Percentiles rank a stretch among this genome's conserved stretches.
phyloP scores from a whole-genome alignment of 2,888 invertebrate species.

The Tubulanus polymorphus region DNA sequence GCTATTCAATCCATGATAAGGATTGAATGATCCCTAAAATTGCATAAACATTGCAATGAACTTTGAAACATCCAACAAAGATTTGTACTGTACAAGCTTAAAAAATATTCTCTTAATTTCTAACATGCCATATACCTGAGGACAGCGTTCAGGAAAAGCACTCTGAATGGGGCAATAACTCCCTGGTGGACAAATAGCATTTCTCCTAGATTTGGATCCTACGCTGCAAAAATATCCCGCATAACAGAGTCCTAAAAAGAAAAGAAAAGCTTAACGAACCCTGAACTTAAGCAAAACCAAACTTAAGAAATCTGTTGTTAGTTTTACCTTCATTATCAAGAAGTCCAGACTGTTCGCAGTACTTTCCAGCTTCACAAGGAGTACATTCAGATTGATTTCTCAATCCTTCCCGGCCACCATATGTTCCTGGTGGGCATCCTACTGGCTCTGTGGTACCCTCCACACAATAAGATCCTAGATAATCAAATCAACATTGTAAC shows the following conservation, averaged over 20 bases:
- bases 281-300: not conserved
- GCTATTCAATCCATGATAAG: constrained; percentile 35
- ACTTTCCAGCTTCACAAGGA: constrained; percentile 34
- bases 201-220: constrained; percentile 31
- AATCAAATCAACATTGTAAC: constrained; percentile 4
- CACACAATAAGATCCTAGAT: constrained; percentile 41
- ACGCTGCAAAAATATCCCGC: constrained; percentile 40
- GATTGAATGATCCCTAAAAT: constrained; percentile 46
- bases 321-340: constrained; percentile 25
- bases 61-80: too few relatives aligned
- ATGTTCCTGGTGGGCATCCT: constrained; percentile 43
- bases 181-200: constrained; percentile 34
- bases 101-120: not conserved
- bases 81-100: too few relatives aligned
- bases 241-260: constrained; percentile 29
- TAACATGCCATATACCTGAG: constrained; percentile 31
- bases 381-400: constrained; percentile 37
- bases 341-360: constrained; percentile 36
- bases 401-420: constrained; percentile 34
- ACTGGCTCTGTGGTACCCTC: constrained; percentile 38
- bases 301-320: not conserved
- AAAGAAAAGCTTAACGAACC: not conserved
- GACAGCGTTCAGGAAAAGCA: constrained; percentile 33
- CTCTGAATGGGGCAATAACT: constrained; percentile 38
- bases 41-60: too few relatives aligned